Conservation (phyloP, 2,888 invertebrate genomes). For the Furcula furcula region DNA sequence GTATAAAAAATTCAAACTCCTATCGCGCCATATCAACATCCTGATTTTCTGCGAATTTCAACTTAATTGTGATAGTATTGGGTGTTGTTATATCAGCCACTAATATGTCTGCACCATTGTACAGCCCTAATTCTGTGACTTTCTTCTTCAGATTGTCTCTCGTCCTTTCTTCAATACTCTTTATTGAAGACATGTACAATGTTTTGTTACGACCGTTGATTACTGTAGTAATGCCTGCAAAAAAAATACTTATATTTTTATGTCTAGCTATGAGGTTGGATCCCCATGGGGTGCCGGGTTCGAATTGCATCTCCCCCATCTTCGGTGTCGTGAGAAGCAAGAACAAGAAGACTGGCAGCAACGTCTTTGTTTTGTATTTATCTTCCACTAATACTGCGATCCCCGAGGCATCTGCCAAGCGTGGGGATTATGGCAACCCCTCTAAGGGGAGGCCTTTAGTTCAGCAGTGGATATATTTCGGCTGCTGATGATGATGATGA, state of each 20-base stretch:
- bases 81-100: constrained; percentile 97
- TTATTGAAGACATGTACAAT: constrained; percentile 95
- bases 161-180: constrained; percentile 95
- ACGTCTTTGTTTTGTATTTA: too few relatives aligned
- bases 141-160: constrained; percentile 93
- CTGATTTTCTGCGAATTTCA: constrained; percentile 83
- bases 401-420: too few relatives aligned
- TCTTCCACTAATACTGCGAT: too few relatives aligned
- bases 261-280: too few relatives aligned
- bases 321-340: too few relatives aligned
- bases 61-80: constrained; percentile 87
- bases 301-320: too few relatives aligned
- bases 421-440: too few relatives aligned
- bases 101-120: constrained; percentile 91
- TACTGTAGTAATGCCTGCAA: constrained; percentile 87
- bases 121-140: constrained; percentile 91
- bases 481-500: too few relatives aligned
- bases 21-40: constrained; percentile 76
- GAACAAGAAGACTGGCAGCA: too few relatives aligned
- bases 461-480: too few relatives aligned
- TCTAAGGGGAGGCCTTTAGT: too few relatives aligned
- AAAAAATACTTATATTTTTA: constrained; percentile 2
- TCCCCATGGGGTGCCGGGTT: too few relatives aligned
- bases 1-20: background rate
- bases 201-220: constrained; percentile 94